Percentiles rank a stretch among this genome's conserved stretches.
These are phyloP conservation scores for Halichoerus grypus DNA, from an alignment of 2,113 vertebrate genomes.

Conservation along the genomic window DNA sequence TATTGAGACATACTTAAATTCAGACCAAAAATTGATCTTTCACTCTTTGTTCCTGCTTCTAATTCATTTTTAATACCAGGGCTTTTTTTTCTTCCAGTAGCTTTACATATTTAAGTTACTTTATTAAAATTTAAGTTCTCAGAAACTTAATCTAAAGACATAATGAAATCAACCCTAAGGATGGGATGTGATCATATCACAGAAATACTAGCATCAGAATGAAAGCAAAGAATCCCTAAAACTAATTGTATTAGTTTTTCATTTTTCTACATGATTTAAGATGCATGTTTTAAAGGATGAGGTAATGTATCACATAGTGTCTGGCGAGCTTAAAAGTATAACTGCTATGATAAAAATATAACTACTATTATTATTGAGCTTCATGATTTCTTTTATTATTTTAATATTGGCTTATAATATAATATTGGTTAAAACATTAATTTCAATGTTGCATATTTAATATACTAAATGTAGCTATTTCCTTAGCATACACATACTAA, in stretches of 20 bases:
- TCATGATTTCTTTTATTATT: conserved; percentile 41
- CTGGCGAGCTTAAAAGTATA: conserved; percentile 41
- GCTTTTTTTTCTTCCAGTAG: neutral
- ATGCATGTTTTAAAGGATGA: conserved; percentile 15
- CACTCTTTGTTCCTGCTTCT: neutral
- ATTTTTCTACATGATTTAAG: conserved; percentile 47
- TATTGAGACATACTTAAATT: neutral
- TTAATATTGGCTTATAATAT: neutral
- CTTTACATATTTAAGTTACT: neutral
- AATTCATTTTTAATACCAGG: conserved; percentile 36
- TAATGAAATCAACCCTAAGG: neutral
- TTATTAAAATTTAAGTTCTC: conserved; percentile 21
- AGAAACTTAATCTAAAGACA: conserved; percentile 50
- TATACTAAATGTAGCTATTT: conserved; percentile 5
- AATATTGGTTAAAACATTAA: conserved; percentile 24
- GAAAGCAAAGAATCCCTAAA: neutral
- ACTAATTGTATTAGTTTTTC: conserved; percentile 29
- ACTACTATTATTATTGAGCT: neutral
- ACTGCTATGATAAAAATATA: conserved; percentile 20
- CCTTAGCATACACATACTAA: neutral
- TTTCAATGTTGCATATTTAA: conserved; percentile 44
- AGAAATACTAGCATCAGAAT: conserved; percentile 46
- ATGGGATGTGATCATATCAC: neutral
- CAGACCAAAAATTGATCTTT: conserved; percentile 1
- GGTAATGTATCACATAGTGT: neutral